Percentiles rank a stretch among this genome's conserved stretches.
phyloP scores from a whole-genome alignment of 2,113 vertebrate species.

The Desmodus rotundus region DNA sequence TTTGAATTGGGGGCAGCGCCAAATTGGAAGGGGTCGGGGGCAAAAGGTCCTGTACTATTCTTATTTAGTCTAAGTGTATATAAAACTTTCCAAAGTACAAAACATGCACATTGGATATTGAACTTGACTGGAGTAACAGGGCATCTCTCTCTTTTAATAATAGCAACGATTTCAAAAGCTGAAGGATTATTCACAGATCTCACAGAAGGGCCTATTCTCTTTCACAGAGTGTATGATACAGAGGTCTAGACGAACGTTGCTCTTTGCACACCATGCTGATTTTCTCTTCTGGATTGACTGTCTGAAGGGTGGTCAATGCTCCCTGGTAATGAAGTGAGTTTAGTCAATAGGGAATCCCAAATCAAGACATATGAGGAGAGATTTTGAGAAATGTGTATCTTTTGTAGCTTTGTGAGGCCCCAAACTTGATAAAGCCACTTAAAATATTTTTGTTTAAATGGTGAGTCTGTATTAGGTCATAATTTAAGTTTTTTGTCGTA shows the following conservation, averaged over 20 bases:
- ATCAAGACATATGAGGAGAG: not conserved
- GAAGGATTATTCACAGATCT: not conserved
- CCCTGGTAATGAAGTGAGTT: not conserved
- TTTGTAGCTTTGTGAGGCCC: not conserved
- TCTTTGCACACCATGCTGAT: not conserved
- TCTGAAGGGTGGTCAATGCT: too few relatives aligned
- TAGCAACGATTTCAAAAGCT: not conserved
- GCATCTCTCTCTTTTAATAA: not conserved
- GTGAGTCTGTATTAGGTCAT: not conserved
- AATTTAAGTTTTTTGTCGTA: not conserved
- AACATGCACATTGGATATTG: not conserved
- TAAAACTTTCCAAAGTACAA: not conserved
- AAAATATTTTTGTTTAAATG: not conserved
- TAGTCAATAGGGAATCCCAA: not conserved
- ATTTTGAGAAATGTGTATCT: not conserved
- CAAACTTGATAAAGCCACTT: not conserved
- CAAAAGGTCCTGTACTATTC: not conserved
- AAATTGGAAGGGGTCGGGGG: accelerated
- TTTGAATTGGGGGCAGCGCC: accelerated
- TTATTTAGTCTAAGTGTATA: not conserved
- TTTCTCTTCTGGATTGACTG: not conserved
- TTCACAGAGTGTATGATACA: not conserved
- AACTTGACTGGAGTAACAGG: not conserved
- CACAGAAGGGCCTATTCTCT: not conserved
- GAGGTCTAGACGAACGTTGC: not conserved